Evolutionary conservation across 23 tunicate species (phyloP).

Genomic region (Corella eumyota): DNA sequence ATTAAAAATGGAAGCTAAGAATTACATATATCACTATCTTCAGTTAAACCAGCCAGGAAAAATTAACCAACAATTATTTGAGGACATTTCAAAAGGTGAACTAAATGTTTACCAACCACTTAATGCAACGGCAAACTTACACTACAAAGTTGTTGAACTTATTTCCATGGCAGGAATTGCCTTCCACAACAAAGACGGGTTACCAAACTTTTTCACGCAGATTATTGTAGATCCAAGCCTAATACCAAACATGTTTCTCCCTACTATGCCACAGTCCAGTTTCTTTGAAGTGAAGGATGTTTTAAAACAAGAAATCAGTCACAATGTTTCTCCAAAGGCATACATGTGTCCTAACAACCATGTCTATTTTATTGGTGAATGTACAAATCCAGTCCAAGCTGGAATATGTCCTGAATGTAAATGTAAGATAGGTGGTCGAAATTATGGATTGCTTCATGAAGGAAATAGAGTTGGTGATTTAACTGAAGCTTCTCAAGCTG

Average conservation of each 20-base stretch:
- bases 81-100: neutral
- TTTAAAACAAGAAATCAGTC: constrained; percentile 10
- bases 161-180: constrained; percentile 2
- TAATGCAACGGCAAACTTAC: too few relatives aligned
- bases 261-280: constrained; percentile 59
- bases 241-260: constrained; percentile 13
- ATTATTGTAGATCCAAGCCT: constrained; percentile 17
- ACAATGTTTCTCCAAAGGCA: constrained; percentile 3
- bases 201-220: constrained; percentile 13
- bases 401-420: constrained; percentile 44
- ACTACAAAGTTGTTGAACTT: too few relatives aligned
- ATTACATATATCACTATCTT: neutral
- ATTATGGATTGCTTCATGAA: constrained; percentile 16
- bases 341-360: constrained; percentile 70
- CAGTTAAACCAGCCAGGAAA: neutral
- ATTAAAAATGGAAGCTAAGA: neutral
- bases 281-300: constrained; percentile 32
- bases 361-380: constrained; percentile 52
- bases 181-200: neutral
- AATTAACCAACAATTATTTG: neutral
- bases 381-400: constrained; percentile 35
- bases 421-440: constrained; percentile 30
- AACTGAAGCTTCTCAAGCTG: constrained; percentile 59
- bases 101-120: constrained; percentile 1
- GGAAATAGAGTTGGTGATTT: constrained; percentile 33